phyloP scores from a whole-genome alignment of 2,888 invertebrate genomes.

The Eupithecia exiguata region DNA sequence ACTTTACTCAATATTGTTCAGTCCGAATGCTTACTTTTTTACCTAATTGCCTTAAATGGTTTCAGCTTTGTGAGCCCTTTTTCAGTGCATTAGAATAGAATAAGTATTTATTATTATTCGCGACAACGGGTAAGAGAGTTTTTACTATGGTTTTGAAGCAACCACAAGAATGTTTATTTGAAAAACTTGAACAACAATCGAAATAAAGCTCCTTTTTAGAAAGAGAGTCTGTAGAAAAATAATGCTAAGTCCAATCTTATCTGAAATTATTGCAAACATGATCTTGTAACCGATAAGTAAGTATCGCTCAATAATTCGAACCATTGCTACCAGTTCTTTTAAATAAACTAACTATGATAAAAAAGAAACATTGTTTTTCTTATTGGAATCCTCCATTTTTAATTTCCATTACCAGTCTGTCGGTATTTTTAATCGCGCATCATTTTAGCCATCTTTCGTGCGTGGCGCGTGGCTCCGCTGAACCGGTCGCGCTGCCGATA shows the following conservation, averaged over 20 bases:
- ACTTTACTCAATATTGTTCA: neutral
- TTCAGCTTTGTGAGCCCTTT: neutral
- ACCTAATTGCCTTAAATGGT: neutral
- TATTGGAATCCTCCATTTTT: constrained; percentile 12
- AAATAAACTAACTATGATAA: neutral
- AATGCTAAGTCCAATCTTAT: neutral
- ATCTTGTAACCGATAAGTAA: neutral
- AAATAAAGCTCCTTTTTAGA: no score
- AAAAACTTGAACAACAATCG: no score
- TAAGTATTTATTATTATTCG: neutral
- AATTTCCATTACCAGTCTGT: constrained; percentile 6
- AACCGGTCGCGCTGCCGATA: constrained; percentile 50
- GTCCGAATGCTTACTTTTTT: neutral
- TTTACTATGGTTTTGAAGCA: neutral
- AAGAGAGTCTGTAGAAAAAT: no score
- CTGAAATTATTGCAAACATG: no score
- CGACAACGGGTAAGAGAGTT: neutral
- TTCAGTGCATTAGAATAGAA: neutral
- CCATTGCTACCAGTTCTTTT: neutral
- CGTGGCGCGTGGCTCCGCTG: constrained; percentile 58
- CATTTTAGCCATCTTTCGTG: constrained; percentile 17
- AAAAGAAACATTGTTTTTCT: constrained; percentile 1
- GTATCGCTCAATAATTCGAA: neutral
- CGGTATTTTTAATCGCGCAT: constrained; percentile 17
- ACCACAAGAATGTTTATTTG: neutral